Percentiles rank a stretch among this genome's conserved stretches.
Conservation (phyloP, 1,140 invertebrate genomes). For the Leptopilina clavipes region DNA sequence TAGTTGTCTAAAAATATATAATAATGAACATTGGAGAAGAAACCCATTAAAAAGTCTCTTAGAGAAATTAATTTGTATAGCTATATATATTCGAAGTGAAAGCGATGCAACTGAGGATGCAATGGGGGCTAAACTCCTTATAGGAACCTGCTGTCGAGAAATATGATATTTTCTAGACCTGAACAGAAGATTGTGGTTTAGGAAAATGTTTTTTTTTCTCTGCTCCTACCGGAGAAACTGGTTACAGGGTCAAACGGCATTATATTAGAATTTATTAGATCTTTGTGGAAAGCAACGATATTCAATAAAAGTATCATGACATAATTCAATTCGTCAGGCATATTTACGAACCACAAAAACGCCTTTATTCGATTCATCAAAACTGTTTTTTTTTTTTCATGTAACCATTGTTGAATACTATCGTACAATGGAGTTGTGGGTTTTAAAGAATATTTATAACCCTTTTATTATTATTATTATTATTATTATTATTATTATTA, state of each 20-base stretch:
- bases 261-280: slow-evolving; percentile 32
- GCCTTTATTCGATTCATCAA: slow-evolving; percentile 19
- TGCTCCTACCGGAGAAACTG: not conserved
- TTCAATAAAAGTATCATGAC: not conserved
- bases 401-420: not conserved
- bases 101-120: slow-evolving; percentile 7
- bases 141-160: slow-evolving; percentile 9
- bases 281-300: not conserved
- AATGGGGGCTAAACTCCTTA: not conserved
- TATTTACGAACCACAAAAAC: slow-evolving; percentile 23
- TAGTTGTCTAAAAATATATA: no score
- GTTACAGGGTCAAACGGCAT: slow-evolving; percentile 4
- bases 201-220: slow-evolving; percentile 54
- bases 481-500: no score
- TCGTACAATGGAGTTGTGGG: not conserved
- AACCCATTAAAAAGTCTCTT: not conserved
- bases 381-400: not conserved
- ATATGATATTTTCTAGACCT: slow-evolving; percentile 10
- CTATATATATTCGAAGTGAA: not conserved
- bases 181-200: slow-evolving; percentile 39
- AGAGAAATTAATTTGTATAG: slow-evolving; percentile 22
- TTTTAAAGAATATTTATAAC: not conserved
- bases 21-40: not conserved
- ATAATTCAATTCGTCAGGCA: slow-evolving; percentile 28
- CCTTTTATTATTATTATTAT: not conserved